phyloP scores from a whole-genome alignment of 2,113 vertebrate species.

The Ellobius talpinus region DNA sequence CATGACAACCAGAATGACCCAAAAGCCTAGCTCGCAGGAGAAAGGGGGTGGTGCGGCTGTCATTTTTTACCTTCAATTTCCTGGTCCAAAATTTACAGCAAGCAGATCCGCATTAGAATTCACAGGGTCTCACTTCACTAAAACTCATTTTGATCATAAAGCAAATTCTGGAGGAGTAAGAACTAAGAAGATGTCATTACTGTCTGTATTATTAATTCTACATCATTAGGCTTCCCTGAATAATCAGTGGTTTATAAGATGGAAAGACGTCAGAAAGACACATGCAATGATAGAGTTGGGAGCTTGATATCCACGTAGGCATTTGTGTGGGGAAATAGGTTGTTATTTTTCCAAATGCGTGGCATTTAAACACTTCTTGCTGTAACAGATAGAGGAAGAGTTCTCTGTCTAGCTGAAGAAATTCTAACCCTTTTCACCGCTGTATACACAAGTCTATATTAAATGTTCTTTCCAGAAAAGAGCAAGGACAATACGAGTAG shows the following conservation, averaged over 20 bases:
- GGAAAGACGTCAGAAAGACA: slow-evolving; percentile 31
- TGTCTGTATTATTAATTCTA: slow-evolving; percentile 43
- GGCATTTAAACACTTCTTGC: not conserved
- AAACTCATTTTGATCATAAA: slow-evolving; percentile 42
- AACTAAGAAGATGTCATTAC: slow-evolving; percentile 28
- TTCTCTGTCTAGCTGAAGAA: not conserved
- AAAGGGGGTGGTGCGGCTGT: not conserved
- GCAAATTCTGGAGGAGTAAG: slow-evolving; percentile 19
- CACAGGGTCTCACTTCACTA: not conserved
- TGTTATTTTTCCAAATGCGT: slow-evolving; percentile 31
- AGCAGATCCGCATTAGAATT: not conserved
- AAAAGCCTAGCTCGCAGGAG: not conserved
- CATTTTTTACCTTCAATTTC: not conserved
- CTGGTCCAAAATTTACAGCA: not conserved
- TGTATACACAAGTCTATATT: not conserved
- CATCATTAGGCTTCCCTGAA: not conserved
- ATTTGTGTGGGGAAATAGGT: slow-evolving; percentile 30
- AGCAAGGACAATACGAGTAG: not conserved
- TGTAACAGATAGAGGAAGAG: not conserved
- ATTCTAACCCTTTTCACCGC: not conserved
- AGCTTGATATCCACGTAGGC: not conserved
- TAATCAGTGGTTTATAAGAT: slow-evolving; percentile 18
- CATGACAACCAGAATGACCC: not conserved
- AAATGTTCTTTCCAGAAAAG: not conserved
- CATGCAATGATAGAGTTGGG: not conserved